Percentiles rank a stretch among this genome's conserved stretches.
Conservation (phyloP, 2,113 vertebrate species). For the Ranitomeya variabilis region DNA sequence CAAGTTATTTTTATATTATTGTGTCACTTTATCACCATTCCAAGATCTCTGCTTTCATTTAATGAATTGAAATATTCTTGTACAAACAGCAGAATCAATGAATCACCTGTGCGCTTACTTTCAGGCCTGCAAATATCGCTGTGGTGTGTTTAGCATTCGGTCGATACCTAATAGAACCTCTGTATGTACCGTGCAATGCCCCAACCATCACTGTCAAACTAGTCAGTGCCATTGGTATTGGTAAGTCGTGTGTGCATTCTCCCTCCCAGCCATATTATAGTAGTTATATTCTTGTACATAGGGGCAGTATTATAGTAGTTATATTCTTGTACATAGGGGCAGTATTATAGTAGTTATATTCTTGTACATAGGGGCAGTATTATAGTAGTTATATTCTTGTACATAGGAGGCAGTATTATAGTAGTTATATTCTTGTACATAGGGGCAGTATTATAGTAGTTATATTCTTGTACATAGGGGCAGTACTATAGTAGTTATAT, state of each 20-base stretch:
- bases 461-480: too few species aligned
- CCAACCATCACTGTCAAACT: slow-evolving; percentile 76
- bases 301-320: too few species aligned
- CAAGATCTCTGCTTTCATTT: not conserved
- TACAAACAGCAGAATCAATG: not conserved
- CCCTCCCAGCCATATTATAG: not conserved
- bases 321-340: too few species aligned
- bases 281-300: not conserved
- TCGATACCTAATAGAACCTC: slow-evolving; percentile 82
- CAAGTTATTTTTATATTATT: not conserved
- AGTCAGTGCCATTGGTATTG: slow-evolving; percentile 77
- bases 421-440: too few species aligned
- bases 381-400: too few species aligned
- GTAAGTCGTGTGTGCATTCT: slow-evolving; percentile 72
- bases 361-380: too few species aligned
- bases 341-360: too few species aligned
- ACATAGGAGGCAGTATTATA: too few species aligned
- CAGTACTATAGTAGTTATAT: too few species aligned
- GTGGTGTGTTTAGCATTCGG: slow-evolving; percentile 84
- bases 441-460: too few species aligned
- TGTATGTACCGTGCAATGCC: slow-evolving; percentile 80
- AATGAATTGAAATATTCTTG: not conserved
- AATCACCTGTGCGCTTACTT: not conserved
- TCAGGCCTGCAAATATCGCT: slow-evolving; percentile 80
- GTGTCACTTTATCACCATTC: not conserved